These are phyloP conservation scores for Coelinius sp. DNA, from an alignment of 2,888 invertebrate genomes.

Conservation along the genomic window DNA sequence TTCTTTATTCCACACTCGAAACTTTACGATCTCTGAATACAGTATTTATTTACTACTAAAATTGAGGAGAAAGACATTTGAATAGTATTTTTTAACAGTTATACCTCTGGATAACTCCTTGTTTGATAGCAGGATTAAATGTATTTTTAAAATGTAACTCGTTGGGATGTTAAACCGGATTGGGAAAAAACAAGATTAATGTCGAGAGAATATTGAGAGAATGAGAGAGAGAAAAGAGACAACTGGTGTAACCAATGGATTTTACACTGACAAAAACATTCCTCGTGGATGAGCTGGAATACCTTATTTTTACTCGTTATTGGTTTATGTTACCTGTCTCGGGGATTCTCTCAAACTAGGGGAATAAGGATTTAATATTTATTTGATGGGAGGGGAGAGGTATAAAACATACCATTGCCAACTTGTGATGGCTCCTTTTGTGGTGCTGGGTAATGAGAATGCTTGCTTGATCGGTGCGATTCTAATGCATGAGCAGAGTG, in stretches of 20 bases:
- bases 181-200: slow-evolving; percentile 30
- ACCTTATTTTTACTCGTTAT: slow-evolving; percentile 27
- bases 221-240: slow-evolving; percentile 21
- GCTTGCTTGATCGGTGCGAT: slow-evolving; percentile 13
- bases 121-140: slow-evolving; percentile 17
- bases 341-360: not conserved
- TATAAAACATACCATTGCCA: not conserved
- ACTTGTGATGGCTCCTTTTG: slow-evolving; percentile 10
- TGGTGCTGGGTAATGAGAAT: slow-evolving; percentile 20
- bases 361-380: not conserved
- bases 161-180: slow-evolving; percentile 33
- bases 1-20: slow-evolving; percentile 3
- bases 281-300: slow-evolving; percentile 56
- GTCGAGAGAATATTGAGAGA: slow-evolving; percentile 37
- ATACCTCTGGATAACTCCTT: slow-evolving; percentile 16
- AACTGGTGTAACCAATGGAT: slow-evolving; percentile 16
- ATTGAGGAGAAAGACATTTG: not conserved
- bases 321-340: not conserved
- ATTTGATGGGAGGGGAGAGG: slow-evolving; percentile 14
- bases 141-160: slow-evolving; percentile 16
- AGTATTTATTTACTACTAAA: not conserved
- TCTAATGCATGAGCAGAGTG: slow-evolving; percentile 26
- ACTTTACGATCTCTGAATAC: slow-evolving; percentile 1
- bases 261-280: slow-evolving; percentile 58
- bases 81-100: not conserved